Evolutionary conservation across 2,888 invertebrate genomes (phyloP), one percentile per base, ranked within the genome.

Genomic region (Nasonovia ribisnigri): DNA sequence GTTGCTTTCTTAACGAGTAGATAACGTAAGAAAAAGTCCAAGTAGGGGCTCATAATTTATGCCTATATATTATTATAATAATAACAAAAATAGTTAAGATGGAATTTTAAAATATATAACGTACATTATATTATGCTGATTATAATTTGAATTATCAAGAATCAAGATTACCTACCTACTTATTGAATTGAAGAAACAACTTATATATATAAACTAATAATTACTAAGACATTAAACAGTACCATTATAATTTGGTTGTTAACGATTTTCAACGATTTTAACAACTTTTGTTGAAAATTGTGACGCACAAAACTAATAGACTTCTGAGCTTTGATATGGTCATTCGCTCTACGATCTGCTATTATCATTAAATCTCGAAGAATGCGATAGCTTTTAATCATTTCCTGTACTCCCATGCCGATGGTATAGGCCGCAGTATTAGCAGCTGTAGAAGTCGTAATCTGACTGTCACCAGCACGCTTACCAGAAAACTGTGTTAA

Each of bases 381-480:
- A n/a, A 67, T 0, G 5, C 6, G 1, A 67, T 2, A n/a, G 1
- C 67, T n/a, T 16, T 2, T 67, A 6, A 67, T n/a, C 67, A 67
- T 16, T 6, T 57, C 57, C 3, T 26, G 57, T 26, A 57, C 8
- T 57, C 8, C 8, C 1, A 57, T 57, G 26, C 26, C 26, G 6
- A 6, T 5, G 24, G 24, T 6, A 24, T 1, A 0, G 54, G 0
- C 1, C 24, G 6, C 6, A 54, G 54, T 0, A 6, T 24, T 0
- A 24, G 24, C 20, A 54, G 54, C 6, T 51, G 51, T 16, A 24
- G 54, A 54, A 6, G 0, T 24, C 24, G 6, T 24, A 6, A 6
- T 54, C 54, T 54, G 67, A n/a, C 16, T n/a, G 13, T 13, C 13
- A 67, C 0, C 5, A 67, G 16, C 5, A 36, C 0, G 5, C 5